Base-by-base conservation (phyloP, 1,140 invertebrate genomes). In the Sycobia sp. region DNA sequence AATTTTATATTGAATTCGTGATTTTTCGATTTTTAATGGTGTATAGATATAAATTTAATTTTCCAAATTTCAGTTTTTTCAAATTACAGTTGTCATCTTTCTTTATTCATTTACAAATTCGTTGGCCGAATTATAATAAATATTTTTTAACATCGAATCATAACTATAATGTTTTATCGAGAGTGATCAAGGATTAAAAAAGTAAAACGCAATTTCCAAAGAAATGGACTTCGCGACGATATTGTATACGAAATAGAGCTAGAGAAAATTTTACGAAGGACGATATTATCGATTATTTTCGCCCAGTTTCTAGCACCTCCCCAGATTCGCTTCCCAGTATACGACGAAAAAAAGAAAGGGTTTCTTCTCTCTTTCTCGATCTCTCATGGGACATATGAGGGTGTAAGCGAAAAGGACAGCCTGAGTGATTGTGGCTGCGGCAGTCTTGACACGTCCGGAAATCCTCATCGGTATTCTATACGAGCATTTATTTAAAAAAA, bases 371-470 rank as follows among this genome's bases (percentile, higher is more conserved):
- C 23, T 44, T 14, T 41, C 23, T 39, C 20, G 20, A 4, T 22
- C 23, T 50, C 65, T 77, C 70, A 76, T 75, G 70, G 74, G 69
- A 82, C 75, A 73, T 82, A 82, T 80, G 78, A 82, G 71, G 73
- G 68, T 69, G 73, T 82, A 80, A 82, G 68, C 72, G 76, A 75
- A 75, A 76, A 79, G 73, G 79, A 82, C 79, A 79, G 70, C 71
- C 72, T 82, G 80, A 82, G 70, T 81, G 80, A 82, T 81, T 82
- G 78, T 77, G 76, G 78, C 73, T 76, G 71, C 76, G 55, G 68
- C 71, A 70, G 76, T 80, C 76, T 74, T 80, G 80, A 82, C 80
- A 68, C 71, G 72, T 61, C 72, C 69, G 71, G 69, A 73, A 73
- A 73, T 76, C 43, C 67, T 70, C 69, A 53, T 67, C 60, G 43